A percentile compares a stretch with the other conserved stretches of the same genome.
Evolutionary conservation across 1,140 invertebrate species (phyloP).

Genomic region (Drosophila lini): DNA sequence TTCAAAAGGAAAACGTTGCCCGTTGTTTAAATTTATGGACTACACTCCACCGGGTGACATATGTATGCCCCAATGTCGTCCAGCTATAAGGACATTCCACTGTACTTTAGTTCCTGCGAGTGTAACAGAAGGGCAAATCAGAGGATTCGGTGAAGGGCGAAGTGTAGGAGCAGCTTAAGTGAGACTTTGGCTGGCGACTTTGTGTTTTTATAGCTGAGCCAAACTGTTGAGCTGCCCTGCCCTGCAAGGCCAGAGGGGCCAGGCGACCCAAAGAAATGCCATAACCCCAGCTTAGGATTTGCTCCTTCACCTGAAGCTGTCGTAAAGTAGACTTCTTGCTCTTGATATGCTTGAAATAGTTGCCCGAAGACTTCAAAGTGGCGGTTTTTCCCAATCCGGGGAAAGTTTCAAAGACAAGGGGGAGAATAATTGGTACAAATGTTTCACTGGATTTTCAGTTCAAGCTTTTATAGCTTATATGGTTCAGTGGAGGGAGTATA

Average conservation of each 20-base stretch:
- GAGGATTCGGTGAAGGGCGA: background rate
- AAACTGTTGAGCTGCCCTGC: conserved; percentile 72
- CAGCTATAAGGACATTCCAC: conserved; percentile 23
- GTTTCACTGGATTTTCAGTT: conserved; percentile 27
- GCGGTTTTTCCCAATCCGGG: background rate
- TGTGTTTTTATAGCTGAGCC: conserved; percentile 65
- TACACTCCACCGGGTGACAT: conserved; percentile 62
- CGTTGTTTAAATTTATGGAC: conserved; percentile 67
- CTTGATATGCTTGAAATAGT: conserved; percentile 14
- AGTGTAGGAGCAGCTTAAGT: conserved; percentile 51
- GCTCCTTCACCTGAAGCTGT: conserved; percentile 29
- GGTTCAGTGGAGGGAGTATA: background rate
- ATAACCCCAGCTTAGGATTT: conserved; percentile 38
- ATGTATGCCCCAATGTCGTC: conserved; percentile 53
- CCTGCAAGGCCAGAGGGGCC: conserved; percentile 5
- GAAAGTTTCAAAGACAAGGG: conserved; percentile 19
- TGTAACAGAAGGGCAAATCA: conserved; percentile 27
- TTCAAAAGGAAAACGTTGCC: conserved; percentile 43
- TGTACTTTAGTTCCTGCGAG: conserved; percentile 18
- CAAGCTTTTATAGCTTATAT: conserved; percentile 4
- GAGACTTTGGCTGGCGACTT: conserved; percentile 70
- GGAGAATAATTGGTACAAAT: conserved; percentile 43
- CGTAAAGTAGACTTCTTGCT: conserved; percentile 32
- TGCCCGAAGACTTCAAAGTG: conserved; percentile 24
- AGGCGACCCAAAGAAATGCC: conserved; percentile 45